Evolutionary conservation across 2,797 vertebrate species (phyloP).

Genomic region (Spatula clypeata): DNA sequence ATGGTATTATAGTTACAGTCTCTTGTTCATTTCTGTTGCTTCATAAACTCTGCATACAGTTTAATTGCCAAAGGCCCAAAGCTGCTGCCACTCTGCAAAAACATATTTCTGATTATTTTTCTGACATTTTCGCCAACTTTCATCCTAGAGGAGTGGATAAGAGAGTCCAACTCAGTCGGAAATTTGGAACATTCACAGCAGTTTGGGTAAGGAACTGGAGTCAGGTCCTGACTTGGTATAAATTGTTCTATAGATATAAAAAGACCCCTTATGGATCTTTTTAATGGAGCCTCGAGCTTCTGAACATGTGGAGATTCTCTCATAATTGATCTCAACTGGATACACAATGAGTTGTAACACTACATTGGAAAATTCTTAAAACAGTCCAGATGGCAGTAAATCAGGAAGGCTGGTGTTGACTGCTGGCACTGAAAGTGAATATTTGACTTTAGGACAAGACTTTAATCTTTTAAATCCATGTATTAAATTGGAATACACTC

Average conservation of each 20-base stretch:
- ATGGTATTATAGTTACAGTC: neutral
- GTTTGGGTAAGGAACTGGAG: neutral
- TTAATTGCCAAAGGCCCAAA: neutral
- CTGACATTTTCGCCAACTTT: neutral
- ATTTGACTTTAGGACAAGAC: neutral
- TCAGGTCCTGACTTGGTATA: neutral
- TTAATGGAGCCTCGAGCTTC: neutral
- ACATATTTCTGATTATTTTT: neutral
- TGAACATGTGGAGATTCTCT: neutral
- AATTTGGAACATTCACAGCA: neutral
- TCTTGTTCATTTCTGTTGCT: neutral
- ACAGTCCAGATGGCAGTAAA: slow-evolving; percentile 43
- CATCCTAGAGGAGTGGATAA: neutral
- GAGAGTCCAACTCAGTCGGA: neutral
- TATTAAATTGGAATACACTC: neutral
- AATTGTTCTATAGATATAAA: neutral
- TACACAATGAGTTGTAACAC: neutral
- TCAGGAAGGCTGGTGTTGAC: slow-evolving; percentile 46
- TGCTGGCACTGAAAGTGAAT: slow-evolving; percentile 29
- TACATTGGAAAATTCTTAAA: slow-evolving; percentile 51
- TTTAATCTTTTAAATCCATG: slow-evolving; percentile 14
- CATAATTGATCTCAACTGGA: slow-evolving; percentile 47
- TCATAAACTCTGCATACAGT: neutral
- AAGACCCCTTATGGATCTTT: neutral
- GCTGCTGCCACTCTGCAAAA: neutral